Percentiles rank a stretch among this genome's conserved stretches.
Conservation (phyloP, 2,113 vertebrate species). For the Microtus montanus region DNA sequence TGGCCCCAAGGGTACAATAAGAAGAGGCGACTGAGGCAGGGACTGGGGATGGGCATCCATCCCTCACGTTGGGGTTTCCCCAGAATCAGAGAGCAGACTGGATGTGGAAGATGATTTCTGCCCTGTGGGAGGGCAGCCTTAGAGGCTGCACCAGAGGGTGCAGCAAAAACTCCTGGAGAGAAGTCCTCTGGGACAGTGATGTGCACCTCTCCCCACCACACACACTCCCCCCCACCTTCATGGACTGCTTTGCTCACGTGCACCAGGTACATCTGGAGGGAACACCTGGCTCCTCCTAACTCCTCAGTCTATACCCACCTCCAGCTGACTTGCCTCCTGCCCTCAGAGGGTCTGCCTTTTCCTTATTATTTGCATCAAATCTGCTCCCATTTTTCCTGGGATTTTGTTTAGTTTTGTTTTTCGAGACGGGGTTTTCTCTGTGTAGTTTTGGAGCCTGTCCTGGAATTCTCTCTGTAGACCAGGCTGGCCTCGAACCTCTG, state of each 20-base stretch:
- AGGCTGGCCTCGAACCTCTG: too few relatives aligned
- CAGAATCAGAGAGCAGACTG: neutral
- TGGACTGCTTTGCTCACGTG: neutral
- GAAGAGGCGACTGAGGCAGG: neutral
- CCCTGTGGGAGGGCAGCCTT: neutral
- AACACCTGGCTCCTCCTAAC: neutral
- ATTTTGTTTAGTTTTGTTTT: too few relatives aligned
- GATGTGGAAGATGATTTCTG: neutral
- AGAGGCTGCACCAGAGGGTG: neutral
- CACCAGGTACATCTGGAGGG: neutral
- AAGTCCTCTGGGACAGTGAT: too few relatives aligned
- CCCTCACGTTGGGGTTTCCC: neutral
- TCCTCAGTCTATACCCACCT: neutral
- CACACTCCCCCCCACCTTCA: neutral
- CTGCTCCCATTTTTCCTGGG: neutral
- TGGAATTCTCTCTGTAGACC: too few relatives aligned
- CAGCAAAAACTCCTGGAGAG: neutral
- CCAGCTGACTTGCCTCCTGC: neutral
- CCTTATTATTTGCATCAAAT: neutral
- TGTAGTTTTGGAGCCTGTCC: too few relatives aligned
- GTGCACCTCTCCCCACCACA: neutral
- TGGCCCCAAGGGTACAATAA: neutral
- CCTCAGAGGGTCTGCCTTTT: neutral
- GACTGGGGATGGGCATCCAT: accelerated
- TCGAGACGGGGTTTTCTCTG: too few relatives aligned